Evolutionary conservation across 92 coral and sea anemone species (phyloP), one percentile per base, ranked within the genome.

Genomic region (Metridium senile): DNA sequence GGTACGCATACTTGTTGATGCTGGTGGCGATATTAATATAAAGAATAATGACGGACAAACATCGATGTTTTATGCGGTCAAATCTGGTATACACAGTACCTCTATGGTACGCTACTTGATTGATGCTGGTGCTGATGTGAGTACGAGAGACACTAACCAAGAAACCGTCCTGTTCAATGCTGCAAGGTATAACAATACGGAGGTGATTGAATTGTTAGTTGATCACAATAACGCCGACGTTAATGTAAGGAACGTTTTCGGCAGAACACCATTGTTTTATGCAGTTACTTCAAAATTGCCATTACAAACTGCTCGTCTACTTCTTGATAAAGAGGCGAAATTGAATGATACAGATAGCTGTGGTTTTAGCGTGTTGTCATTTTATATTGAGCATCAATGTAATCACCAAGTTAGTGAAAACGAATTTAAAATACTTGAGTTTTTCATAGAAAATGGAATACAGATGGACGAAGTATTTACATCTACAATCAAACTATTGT

Each of bases 201-300:
- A 63, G 45, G 6, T 63, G 16, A 13, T 30, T 27, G 17, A 16
- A 3, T 11, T 30, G 3, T 20, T 63, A 18, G 28, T 63, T 28
- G 43, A n/a, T n/a, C n/a, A 63, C n/a, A 2, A 25, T 16, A 77
- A 70, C 19, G 61, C 69, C 22, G 76, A 79, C 53, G 58, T 79
- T 25, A 58, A 78, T 29, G 20, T 54, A 22, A 22, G 2, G 57
- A 68, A 49, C 32, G 13, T 2, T 0, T 2, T 4, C 23, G 82
- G 82, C 3, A 49, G 52, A 1, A 76, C 82, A 0, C 53, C 74
- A 1, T 66, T 76, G 31, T 65, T 52, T 20, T 46, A 27, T 66
- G 66, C 82, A 1, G 22, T 54, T 30, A 13, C 27, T 4, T 1
- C n/a, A 31, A 22, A 1, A 63, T 11, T 3, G 8, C 49, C 74